Conservation (phyloP, 2,888 invertebrate genomes). For the Bombylius discolor region DNA sequence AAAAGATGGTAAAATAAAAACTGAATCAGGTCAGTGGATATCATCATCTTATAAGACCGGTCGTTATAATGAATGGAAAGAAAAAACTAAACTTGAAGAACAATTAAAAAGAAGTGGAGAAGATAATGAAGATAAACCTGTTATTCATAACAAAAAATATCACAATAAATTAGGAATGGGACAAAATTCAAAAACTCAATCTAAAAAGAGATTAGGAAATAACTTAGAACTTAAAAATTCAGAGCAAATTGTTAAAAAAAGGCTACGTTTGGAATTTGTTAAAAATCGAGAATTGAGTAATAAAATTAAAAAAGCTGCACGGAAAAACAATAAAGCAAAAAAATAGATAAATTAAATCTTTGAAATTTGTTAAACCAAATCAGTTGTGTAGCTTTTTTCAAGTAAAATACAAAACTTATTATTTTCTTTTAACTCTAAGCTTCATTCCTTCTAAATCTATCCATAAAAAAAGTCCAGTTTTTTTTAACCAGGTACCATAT, state of each 20-base stretch:
- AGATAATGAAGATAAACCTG: slow-evolving; percentile 26
- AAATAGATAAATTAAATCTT: too few species aligned
- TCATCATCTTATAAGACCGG: slow-evolving; percentile 89
- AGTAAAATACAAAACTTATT: too few species aligned
- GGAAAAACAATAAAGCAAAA: too few species aligned
- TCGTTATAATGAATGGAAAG: slow-evolving; percentile 75
- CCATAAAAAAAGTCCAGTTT: too few species aligned
- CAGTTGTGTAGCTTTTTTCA: too few species aligned
- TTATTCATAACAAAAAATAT: slow-evolving; percentile 24
- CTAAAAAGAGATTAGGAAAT: slow-evolving; percentile 41
- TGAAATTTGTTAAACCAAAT: too few species aligned
- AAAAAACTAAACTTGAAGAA: slow-evolving; percentile 44
- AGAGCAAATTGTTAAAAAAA: slow-evolving; percentile 65
- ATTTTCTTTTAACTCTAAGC: too few species aligned
- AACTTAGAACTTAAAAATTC: slow-evolving; percentile 51
- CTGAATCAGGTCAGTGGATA: slow-evolving; percentile 91
- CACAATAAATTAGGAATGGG: slow-evolving; percentile 51
- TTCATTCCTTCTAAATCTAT: too few species aligned
- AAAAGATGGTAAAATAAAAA: slow-evolving; percentile 69
- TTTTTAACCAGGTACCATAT: too few species aligned
- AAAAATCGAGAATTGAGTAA: slow-evolving; percentile 47
- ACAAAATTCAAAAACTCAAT: slow-evolving; percentile 59
- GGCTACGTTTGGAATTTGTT: slow-evolving; percentile 43
- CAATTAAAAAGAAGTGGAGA: slow-evolving; percentile 25
- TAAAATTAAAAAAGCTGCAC: slow-evolving; percentile 33